Evolutionary conservation across 1,140 invertebrate species (phyloP).

Genomic region (Drosophila triauraria): DNA sequence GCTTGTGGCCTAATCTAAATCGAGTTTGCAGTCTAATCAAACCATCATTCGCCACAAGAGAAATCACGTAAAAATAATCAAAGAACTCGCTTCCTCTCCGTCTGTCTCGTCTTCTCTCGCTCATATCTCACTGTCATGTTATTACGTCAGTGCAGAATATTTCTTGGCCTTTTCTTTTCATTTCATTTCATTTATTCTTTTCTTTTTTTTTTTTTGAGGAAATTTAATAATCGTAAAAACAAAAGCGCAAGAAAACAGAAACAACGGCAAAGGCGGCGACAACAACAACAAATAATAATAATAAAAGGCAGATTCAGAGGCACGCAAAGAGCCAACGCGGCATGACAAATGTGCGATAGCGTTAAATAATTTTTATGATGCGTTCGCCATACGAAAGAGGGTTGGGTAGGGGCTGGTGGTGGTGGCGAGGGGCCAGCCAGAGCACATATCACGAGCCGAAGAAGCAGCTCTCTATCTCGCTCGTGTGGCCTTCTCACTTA

Average conservation of each 20-base stretch:
- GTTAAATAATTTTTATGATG: conserved; percentile 83
- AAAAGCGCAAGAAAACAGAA: conserved; percentile 32
- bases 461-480: conserved; percentile 24
- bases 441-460: conserved; percentile 31
- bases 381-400: conserved; percentile 61
- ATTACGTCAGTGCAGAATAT: conserved; percentile 60
- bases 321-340: conserved; percentile 67
- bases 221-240: conserved; percentile 80
- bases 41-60: conserved; percentile 18
- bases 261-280: conserved; percentile 10
- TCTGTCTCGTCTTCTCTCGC: neutral
- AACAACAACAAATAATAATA: conserved; percentile 31
- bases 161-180: conserved; percentile 12
- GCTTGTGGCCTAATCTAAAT: conserved; percentile 30
- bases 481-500: conserved; percentile 53
- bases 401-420: conserved; percentile 2
- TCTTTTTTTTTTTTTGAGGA: conserved; percentile 51
- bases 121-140: conserved; percentile 44
- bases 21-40: conserved; percentile 54
- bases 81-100: conserved; percentile 20
- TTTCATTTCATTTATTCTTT: conserved; percentile 8
- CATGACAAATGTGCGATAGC: conserved; percentile 80
- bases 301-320: conserved; percentile 26
- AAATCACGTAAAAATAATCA: conserved; percentile 41
- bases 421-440: conserved; percentile 15